Evolutionary conservation across 1,140 invertebrate genomes (phyloP).

Genomic region (Himalopsyche phryganea): DNA sequence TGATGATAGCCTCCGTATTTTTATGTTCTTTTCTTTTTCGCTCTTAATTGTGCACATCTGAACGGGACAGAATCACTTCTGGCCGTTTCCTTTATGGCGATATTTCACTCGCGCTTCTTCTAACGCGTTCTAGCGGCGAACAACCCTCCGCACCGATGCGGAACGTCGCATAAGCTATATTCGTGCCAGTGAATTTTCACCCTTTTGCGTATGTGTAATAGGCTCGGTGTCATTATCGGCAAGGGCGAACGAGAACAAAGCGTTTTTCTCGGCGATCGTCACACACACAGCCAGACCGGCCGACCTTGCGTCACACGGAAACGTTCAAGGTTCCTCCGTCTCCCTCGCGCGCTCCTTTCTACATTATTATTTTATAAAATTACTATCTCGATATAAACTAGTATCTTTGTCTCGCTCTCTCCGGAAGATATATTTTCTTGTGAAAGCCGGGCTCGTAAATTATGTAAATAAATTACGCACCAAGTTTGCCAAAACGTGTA

Average conservation of each 20-base stretch:
- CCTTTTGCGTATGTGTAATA: constrained; percentile 15
- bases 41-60: not conserved
- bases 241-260: constrained; percentile 14
- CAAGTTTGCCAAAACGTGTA: no score
- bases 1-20: not conserved
- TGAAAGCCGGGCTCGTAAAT: constrained; percentile 11
- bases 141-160: not conserved
- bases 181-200: constrained; percentile 2
- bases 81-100: no score
- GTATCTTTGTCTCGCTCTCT: not conserved
- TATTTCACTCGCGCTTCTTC: no score
- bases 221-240: constrained; percentile 1
- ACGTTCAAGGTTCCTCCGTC: constrained; percentile 39
- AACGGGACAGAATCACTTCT: not conserved
- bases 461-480: constrained; percentile 6
- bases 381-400: not conserved
- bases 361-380: not conserved
- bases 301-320: constrained; percentile 46
- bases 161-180: not conserved
- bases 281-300: constrained; percentile 35
- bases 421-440: not conserved
- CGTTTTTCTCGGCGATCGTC: no score
- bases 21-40: no score
- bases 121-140: no score
- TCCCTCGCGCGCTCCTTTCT: constrained; percentile 3